These are phyloP conservation scores for Ectropis grisescens DNA, from an alignment of 1,140 invertebrate genomes.

Conservation along the genomic window DNA sequence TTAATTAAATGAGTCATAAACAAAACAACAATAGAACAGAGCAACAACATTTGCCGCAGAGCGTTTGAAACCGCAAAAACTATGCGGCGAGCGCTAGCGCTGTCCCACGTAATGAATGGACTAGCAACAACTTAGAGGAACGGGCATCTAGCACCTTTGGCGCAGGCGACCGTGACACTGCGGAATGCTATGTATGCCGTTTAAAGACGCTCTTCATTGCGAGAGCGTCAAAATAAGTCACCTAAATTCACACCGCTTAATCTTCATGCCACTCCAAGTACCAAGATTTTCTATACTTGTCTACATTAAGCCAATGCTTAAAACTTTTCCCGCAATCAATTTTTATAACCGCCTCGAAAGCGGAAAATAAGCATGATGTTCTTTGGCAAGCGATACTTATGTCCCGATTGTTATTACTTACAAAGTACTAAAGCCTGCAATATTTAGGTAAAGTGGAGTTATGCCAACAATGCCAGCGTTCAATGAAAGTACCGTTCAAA, in stretches of 20 bases:
- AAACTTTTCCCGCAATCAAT: too few relatives aligned
- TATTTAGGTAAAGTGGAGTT: slow-evolving; percentile 30
- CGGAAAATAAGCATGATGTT: slow-evolving; percentile 8
- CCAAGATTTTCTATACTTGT: too few relatives aligned
- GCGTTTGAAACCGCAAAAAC: neutral
- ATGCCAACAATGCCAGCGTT: slow-evolving; percentile 40
- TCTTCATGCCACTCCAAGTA: slow-evolving; percentile 11
- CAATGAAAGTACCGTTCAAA: slow-evolving; percentile 21
- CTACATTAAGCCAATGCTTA: too few relatives aligned
- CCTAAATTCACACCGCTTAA: slow-evolving; percentile 15
- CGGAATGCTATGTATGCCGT: slow-evolving; percentile 6
- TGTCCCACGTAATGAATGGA: slow-evolving; percentile 20
- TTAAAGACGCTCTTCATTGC: too few relatives aligned
- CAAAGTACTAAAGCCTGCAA: slow-evolving; percentile 18
- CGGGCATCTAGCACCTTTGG: too few relatives aligned
- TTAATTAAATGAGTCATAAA: too few relatives aligned
- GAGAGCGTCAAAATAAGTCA: too few relatives aligned
- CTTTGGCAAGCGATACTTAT: slow-evolving; percentile 18
- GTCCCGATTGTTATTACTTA: slow-evolving; percentile 23
- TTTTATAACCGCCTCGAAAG: too few relatives aligned
- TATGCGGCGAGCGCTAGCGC: slow-evolving; percentile 1
- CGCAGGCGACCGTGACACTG: too few relatives aligned
- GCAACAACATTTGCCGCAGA: slow-evolving; percentile 4
- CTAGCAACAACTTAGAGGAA: slow-evolving; percentile 6
- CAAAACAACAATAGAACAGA: slow-evolving; percentile 7